Conservation (phyloP, 2,888 invertebrate species). For the Polylopha cassiicola region DNA sequence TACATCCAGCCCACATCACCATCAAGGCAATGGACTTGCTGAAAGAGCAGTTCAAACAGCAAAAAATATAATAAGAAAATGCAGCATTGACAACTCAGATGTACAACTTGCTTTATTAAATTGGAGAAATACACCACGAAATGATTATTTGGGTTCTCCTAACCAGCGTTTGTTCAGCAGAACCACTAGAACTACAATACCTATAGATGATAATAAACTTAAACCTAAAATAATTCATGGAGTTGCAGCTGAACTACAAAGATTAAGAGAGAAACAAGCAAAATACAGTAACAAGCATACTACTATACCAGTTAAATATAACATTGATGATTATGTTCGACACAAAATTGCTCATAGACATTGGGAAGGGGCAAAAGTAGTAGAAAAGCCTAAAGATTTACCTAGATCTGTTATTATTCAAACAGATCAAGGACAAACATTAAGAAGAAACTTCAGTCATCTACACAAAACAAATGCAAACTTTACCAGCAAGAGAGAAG, state of each 20-base stretch:
- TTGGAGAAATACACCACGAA: slow-evolving; percentile 24
- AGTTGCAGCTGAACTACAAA: slow-evolving; percentile 13
- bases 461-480: slow-evolving; percentile 9
- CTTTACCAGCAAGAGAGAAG: slow-evolving; percentile 3
- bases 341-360: slow-evolving; percentile 22
- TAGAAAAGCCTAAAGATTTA: slow-evolving; percentile 19
- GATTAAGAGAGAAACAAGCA: slow-evolving; percentile 19
- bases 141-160: slow-evolving; percentile 11
- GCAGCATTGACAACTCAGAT: slow-evolving; percentile 18
- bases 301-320: slow-evolving; percentile 13
- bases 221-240: slow-evolving; percentile 17
- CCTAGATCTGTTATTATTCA: slow-evolving; percentile 15
- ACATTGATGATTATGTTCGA: slow-evolving; percentile 20
- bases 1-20: slow-evolving; percentile 17
- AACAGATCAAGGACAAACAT: slow-evolving; percentile 4
- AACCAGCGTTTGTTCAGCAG: slow-evolving; percentile 24
- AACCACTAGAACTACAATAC: slow-evolving; percentile 24
- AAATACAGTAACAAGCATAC: slow-evolving; percentile 16
- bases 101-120: slow-evolving; percentile 23
- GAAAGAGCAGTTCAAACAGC: slow-evolving; percentile 8
- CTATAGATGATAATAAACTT: not conserved
- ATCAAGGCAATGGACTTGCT: slow-evolving; percentile 15
- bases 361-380: slow-evolving; percentile 23
- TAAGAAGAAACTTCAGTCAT: slow-evolving; percentile 8
- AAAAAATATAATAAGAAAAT: slow-evolving; percentile 1